Conservation (phyloP, 2,888 invertebrate species). For the Exocentrus adspersus region DNA sequence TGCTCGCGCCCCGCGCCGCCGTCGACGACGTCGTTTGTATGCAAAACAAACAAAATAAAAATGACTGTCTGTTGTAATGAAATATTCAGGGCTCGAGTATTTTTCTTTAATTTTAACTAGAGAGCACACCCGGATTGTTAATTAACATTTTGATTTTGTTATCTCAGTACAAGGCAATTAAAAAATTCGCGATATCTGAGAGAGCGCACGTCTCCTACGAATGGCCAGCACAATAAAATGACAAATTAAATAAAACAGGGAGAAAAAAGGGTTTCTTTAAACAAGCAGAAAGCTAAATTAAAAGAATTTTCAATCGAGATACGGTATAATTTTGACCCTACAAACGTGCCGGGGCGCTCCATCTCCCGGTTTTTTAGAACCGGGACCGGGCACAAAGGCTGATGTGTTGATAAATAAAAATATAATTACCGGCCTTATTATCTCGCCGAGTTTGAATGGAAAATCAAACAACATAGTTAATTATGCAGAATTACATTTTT, state of each 20-base stretch:
- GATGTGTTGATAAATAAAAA: slow-evolving; percentile 45
- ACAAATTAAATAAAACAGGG: slow-evolving; percentile 61
- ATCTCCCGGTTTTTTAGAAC: slow-evolving; percentile 23
- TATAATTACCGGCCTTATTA: slow-evolving; percentile 34
- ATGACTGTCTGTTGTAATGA: slow-evolving; percentile 52
- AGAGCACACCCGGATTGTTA: slow-evolving; percentile 62
- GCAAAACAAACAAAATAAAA: slow-evolving; percentile 51
- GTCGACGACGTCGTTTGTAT: slow-evolving; percentile 43
- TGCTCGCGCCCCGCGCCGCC: not conserved
- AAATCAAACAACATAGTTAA: slow-evolving; percentile 28
- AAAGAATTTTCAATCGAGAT: slow-evolving; percentile 61
- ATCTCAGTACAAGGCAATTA: slow-evolving; percentile 63
- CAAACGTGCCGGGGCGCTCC: slow-evolving; percentile 24
- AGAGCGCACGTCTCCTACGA: slow-evolving; percentile 55
- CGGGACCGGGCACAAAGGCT: slow-evolving; percentile 37
- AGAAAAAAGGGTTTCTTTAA: slow-evolving; percentile 60
- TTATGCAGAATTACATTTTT: slow-evolving; percentile 24
- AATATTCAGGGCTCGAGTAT: slow-evolving; percentile 60
- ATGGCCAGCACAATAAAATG: slow-evolving; percentile 61
- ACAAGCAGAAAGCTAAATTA: slow-evolving; percentile 61
- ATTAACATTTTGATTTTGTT: slow-evolving; percentile 65
- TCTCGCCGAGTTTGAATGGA: slow-evolving; percentile 20
- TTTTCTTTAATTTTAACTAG: slow-evolving; percentile 63
- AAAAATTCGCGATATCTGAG: slow-evolving; percentile 62
- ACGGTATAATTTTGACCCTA: slow-evolving; percentile 43